Evolutionary conservation across 1,140 invertebrate genomes (phyloP).

Genomic region (Eupristina koningsbergeri): DNA sequence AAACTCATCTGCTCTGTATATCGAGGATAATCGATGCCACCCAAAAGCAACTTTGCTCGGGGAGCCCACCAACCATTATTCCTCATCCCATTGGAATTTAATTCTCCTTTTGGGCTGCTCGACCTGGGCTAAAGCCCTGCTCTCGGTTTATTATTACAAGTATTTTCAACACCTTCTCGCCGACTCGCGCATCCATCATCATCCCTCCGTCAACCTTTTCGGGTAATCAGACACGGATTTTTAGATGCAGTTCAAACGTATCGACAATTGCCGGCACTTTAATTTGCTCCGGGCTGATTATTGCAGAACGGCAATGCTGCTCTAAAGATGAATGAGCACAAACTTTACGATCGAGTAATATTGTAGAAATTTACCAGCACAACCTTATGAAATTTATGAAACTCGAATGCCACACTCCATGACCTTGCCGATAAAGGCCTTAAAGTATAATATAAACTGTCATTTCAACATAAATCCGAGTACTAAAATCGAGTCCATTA

Average conservation of each 20-base stretch:
- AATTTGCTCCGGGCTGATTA: neutral
- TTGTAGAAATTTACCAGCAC: neutral
- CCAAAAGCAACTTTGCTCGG: neutral
- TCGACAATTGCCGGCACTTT: too few species aligned
- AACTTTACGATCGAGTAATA: neutral
- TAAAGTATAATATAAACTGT: too few species aligned
- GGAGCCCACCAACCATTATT: neutral
- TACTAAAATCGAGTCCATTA: too few species aligned
- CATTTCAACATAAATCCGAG: too few species aligned
- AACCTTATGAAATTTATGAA: neutral
- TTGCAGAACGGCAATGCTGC: neutral
- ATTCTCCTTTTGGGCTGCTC: neutral
- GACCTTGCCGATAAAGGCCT: neutral
- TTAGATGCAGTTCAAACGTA: too few species aligned
- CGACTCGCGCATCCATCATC: too few species aligned
- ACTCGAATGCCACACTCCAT: neutral
- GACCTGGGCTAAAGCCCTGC: neutral
- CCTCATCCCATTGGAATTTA: neutral
- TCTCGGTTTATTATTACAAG: neutral
- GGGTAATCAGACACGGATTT: too few species aligned
- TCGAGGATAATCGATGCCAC: conserved; percentile 1
- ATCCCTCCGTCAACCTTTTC: too few species aligned
- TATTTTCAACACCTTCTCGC: too few species aligned
- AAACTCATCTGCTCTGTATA: neutral
- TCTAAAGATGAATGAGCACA: neutral